Evolutionary conservation across 1,140 invertebrate genomes (phyloP), one percentile per base, ranked within the genome.

Genomic region (Zaprionus lachaisei): DNA sequence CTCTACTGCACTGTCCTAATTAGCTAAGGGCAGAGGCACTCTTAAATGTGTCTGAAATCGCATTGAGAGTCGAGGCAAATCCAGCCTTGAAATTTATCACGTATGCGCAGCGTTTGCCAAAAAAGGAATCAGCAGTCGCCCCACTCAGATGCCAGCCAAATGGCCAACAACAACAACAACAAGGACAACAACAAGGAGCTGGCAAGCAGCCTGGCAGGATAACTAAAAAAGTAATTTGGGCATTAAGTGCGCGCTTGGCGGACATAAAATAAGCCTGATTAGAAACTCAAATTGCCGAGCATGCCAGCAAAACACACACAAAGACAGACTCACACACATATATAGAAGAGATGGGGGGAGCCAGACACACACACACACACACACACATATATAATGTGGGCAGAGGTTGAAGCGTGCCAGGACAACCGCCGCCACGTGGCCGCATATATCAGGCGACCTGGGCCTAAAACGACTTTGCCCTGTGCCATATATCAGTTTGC

Each of bases 181-280:
- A 69, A 41, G 54, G 28, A 14, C 24, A 56, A n/a, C 5, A 51
- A 17, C n/a, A 20, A 17, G 47, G 47, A 51, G 54, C 54, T 14
- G 15, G 5, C 7, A 22, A 20, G 44, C 47, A 51, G 47, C 47
- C 26, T 56, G 47, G 37, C 5, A 51, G 57, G 56, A 61, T 71
- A 80, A 87, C 85, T 84, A 81, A 90, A 87, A 89, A 90, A 89
- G 84, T 87, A 89, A 87, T 87, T 87, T 87, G 78, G 84, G 84
- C 84, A 87, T 89, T 87, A 89, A 78, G 34, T 44, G 70, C 73
- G 74, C 80, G 84, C 85, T 84, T 81, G 79, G 76, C 79, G 79
- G 71, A 90, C 85, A 89, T 89, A 89, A 89, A 89, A 89, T 85
- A 81, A 90, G 81, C 85, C 90, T 89, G 85, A 89, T 89, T 90